Evolutionary conservation across 2,888 invertebrate genomes (phyloP), one percentile per base, ranked within the genome.

Genomic region (Volucella inflata): DNA sequence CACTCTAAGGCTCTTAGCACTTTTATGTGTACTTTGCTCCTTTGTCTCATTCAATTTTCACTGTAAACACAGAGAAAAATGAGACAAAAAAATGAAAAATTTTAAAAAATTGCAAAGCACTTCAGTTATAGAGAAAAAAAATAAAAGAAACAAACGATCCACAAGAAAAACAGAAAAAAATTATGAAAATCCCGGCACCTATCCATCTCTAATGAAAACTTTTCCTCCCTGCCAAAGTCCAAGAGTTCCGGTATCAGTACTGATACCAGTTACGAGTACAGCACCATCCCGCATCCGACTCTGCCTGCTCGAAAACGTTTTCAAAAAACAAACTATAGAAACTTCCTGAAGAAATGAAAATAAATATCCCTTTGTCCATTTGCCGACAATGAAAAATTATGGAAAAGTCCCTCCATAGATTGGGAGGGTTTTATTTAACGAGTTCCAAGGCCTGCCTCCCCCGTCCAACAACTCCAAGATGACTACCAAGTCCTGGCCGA

Each of bases 311-410:
- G 11, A 40, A 36, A 59, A 38, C 11, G 17, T 70, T 70, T 70
- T 4, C 8, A 57, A 59, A 36, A 14, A 44, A 44, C 21, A n/a
- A n/a, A n/a, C n/a, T n/a, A 30, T 21, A 30, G 30, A 6, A 30
- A 21, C 12, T 48, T 48, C 40, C 21, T 21, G 8, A 57, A 17
- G 12, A 71, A 71, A 71, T 51, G 14, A 59, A 60, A 50, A 62
- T 36, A 72, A 62, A 53, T 62, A 72, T 72, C 62, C 1, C 62
- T 62, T 72, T 72, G 59, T 71, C 68, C 70, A 57, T 46, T 36
- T 16, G 44, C 16, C 16, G 36, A 12, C 4, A 44, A 70, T 16
- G 9, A 60, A 50, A 51, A 46, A 55, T 21, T 17, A 14, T 42
- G 21, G 46, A 57, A 44, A 38, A 16, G 8, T 16, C 2, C 10